Evolutionary conservation across 2,888 invertebrate species (phyloP).

Genomic region (Gymnoscelis rufifasciata): DNA sequence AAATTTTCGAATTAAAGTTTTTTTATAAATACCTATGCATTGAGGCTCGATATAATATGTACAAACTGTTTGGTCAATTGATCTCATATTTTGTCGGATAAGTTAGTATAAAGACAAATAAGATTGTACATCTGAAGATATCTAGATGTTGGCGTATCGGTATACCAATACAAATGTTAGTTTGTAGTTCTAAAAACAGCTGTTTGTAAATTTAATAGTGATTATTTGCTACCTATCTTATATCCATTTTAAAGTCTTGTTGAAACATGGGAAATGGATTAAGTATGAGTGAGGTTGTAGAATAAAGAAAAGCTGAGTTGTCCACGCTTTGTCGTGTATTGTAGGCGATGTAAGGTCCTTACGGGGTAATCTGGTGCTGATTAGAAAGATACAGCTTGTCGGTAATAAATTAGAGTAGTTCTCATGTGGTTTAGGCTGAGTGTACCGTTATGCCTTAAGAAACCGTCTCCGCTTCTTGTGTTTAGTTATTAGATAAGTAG

Average conservation of each 20-base stretch:
- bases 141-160: no score
- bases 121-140: background rate
- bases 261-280: no score
- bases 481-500: background rate
- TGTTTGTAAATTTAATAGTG: background rate
- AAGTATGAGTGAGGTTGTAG: no score
- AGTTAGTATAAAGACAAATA: background rate
- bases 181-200: background rate
- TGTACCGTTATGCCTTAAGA: background rate
- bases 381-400: constrained; percentile 2
- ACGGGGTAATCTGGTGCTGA: constrained; percentile 21
- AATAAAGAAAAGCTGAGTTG: background rate
- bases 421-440: background rate
- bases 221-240: background rate
- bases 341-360: constrained; percentile 3
- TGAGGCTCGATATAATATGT: background rate
- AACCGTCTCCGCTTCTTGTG: constrained; percentile 1
- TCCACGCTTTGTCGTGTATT: constrained; percentile 11
- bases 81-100: constrained; percentile 2
- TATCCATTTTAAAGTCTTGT: no score
- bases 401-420: constrained; percentile 7
- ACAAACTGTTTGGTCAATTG: constrained; percentile 5
- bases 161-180: background rate
- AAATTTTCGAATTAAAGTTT: no score
- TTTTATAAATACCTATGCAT: background rate